These are phyloP conservation scores for Dasyornis broadbenti DNA, from an alignment of 2,113 vertebrate species.

Conservation along the genomic window DNA sequence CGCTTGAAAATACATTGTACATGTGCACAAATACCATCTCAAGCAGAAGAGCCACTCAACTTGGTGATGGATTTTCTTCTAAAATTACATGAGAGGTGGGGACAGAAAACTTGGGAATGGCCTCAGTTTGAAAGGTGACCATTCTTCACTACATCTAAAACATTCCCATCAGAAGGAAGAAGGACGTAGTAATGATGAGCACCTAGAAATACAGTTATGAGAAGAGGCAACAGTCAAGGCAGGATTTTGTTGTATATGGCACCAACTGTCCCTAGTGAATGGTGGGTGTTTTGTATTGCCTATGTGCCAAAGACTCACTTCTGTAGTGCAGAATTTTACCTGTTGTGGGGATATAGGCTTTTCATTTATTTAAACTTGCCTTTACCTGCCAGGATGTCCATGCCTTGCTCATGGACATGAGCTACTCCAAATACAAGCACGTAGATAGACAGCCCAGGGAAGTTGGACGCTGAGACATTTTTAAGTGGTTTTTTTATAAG, in stretches of 20 bases:
- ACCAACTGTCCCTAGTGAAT: neutral
- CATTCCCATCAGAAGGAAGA: neutral
- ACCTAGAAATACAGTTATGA: neutral
- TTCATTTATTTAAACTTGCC: neutral
- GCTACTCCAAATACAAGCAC: neutral
- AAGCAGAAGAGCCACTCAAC: neutral
- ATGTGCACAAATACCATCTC: neutral
- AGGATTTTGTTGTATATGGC: neutral
- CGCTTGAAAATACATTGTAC: neutral
- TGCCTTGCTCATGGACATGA: rapidly evolving
- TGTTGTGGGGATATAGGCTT: neutral
- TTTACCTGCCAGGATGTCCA: neutral
- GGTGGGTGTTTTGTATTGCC: neutral
- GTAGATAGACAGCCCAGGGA: neutral
- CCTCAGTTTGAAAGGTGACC: neutral
- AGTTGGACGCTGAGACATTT: neutral
- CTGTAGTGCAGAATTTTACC: neutral
- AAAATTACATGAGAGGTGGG: neutral
- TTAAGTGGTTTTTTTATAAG: neutral
- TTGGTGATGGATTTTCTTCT: neutral
- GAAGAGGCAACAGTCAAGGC: neutral
- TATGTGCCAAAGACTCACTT: rapidly evolving
- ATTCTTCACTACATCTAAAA: neutral
- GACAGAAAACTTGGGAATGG: neutral
- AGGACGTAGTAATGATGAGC: neutral